Conservation (phyloP, 2,888 invertebrate species). For the Diploptera punctata region DNA sequence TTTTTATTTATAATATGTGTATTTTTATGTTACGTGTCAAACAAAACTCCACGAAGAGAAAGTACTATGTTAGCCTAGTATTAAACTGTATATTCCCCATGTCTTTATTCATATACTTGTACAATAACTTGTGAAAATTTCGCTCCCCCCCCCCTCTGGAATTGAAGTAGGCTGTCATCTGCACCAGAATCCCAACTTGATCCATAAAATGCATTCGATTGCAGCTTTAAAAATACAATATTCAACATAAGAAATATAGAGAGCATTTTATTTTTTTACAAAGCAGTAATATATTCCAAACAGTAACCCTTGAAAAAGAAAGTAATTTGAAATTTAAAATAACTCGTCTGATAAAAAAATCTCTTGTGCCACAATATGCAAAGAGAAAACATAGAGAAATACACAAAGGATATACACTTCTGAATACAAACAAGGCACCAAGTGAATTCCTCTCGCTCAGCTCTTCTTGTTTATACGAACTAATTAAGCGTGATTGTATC, state of each 20-base stretch:
- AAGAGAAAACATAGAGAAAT: background rate
- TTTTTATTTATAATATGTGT: too few relatives aligned
- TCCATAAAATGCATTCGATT: background rate
- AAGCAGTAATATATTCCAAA: background rate
- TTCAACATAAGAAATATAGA: background rate
- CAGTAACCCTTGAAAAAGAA: background rate
- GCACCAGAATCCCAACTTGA: background rate
- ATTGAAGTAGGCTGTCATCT: background rate
- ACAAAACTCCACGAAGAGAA: too few relatives aligned
- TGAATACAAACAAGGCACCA: background rate
- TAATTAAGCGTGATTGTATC: background rate
- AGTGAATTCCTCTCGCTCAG: background rate
- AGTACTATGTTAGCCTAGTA: too few relatives aligned
- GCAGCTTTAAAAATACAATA: background rate
- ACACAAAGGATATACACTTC: background rate
- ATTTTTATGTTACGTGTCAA: too few relatives aligned
- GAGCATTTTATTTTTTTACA: background rate
- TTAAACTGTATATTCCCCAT: too few relatives aligned
- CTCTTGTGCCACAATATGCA: background rate
- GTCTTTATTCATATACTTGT: too few relatives aligned
- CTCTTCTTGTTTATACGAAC: background rate
- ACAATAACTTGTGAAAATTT: too few relatives aligned
- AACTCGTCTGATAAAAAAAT: background rate
- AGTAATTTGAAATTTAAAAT: slow-evolving; percentile 1
- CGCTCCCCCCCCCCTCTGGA: background rate